phyloP scores from a whole-genome alignment of 2,888 invertebrate genomes.

The Tenodera sinensis region DNA sequence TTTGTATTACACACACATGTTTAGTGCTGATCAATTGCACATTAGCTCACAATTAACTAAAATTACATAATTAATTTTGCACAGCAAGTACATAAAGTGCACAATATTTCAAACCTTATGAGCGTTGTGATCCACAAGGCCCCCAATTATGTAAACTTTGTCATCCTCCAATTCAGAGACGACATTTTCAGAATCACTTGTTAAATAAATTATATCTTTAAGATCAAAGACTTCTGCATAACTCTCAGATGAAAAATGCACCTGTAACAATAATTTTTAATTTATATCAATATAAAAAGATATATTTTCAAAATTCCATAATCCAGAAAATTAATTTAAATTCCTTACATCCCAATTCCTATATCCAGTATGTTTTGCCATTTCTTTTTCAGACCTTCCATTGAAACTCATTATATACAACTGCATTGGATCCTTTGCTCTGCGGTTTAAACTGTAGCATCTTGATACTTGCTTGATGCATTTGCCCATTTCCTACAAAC shows the following conservation, averaged over 20 bases:
- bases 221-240: conserved; percentile 71
- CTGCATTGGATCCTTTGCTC: conserved; percentile 74
- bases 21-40: too few species aligned
- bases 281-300: neutral
- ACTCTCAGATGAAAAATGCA: conserved; percentile 47
- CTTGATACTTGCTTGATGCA: conserved; percentile 86
- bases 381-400: conserved; percentile 67
- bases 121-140: conserved; percentile 94
- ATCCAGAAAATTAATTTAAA: neutral
- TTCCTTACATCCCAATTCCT: conserved; percentile 85
- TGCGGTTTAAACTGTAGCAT: conserved; percentile 86
- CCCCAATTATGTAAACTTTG: conserved; percentile 91
- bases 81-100: neutral
- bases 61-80: too few species aligned
- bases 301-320: too few species aligned
- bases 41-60: too few species aligned
- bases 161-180: conserved; percentile 69
- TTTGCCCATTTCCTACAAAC: conserved; percentile 70
- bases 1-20: too few species aligned
- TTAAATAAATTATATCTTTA: conserved; percentile 81
- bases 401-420: conserved; percentile 77
- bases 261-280: conserved; percentile 46
- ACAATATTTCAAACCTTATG: conserved; percentile 65
- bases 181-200: conserved; percentile 89
- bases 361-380: conserved; percentile 81